Evolutionary conservation across 2,113 vertebrate genomes (phyloP).

Genomic region (Erythrolamprus reginae): DNA sequence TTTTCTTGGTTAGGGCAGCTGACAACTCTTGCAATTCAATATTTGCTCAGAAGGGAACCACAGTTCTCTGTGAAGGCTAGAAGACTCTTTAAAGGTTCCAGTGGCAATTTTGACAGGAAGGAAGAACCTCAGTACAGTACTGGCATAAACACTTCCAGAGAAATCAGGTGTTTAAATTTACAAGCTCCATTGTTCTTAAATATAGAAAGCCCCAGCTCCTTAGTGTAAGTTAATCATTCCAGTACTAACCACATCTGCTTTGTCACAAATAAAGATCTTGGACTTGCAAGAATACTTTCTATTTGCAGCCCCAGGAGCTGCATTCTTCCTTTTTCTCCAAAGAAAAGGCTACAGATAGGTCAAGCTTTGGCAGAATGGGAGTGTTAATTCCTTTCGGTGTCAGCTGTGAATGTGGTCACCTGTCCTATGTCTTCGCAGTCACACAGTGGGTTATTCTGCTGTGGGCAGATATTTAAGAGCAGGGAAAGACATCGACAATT

Average conservation of each 20-base stretch:
- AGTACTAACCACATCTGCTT: background rate
- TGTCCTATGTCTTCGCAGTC: accelerated
- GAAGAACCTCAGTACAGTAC: background rate
- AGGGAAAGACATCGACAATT: background rate
- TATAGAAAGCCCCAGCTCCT: background rate
- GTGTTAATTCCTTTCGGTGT: background rate
- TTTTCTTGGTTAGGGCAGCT: background rate
- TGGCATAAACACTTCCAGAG: background rate
- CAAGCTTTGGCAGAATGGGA: background rate
- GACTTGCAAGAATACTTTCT: background rate
- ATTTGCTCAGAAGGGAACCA: background rate
- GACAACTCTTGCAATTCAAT: background rate
- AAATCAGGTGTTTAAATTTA: background rate
- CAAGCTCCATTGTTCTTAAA: background rate
- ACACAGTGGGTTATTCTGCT: background rate
- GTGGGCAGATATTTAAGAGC: background rate
- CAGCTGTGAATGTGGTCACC: background rate
- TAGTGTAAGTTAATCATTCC: background rate
- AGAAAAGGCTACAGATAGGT: background rate
- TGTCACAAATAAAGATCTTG: slow-evolving; percentile 16
- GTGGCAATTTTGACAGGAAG: background rate
- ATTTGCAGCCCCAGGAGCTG: background rate
- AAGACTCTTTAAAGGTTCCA: background rate
- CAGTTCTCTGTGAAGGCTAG: background rate
- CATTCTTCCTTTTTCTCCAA: background rate